These are phyloP conservation scores for Digitonthophagus gazella DNA, from an alignment of 2,888 invertebrate genomes.

Conservation along the genomic window DNA sequence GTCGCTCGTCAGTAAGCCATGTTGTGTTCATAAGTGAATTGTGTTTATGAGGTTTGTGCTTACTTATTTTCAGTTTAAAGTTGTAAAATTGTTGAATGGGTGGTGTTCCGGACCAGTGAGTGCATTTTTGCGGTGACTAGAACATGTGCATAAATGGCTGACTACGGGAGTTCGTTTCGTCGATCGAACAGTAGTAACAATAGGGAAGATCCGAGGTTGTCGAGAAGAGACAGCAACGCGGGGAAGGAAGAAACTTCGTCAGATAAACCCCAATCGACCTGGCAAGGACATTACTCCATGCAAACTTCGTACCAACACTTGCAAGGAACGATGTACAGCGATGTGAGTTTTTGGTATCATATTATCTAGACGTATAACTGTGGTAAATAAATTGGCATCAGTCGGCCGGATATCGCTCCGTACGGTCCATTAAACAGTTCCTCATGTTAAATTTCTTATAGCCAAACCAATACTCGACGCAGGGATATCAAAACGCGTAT, in stretches of 20 bases:
- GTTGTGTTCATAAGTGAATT: no score
- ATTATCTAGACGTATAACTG: background rate
- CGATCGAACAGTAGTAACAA: constrained; percentile 23
- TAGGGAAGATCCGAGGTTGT: constrained; percentile 34
- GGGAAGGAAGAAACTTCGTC: constrained; percentile 16
- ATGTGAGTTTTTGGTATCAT: constrained; percentile 28
- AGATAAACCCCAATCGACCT: constrained; percentile 26
- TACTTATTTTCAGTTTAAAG: no score
- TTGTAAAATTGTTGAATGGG: no score
- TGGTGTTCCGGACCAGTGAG: background rate
- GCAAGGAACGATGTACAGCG: constrained; percentile 32
- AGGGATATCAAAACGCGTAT: constrained; percentile 31
- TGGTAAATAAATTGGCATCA: background rate
- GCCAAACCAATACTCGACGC: constrained; percentile 32
- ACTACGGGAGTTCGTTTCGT: constrained; percentile 27
- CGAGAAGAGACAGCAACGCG: constrained; percentile 30
- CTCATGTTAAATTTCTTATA: constrained; percentile 21
- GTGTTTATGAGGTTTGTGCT: no score
- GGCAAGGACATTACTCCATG: constrained; percentile 29
- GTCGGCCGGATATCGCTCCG: background rate
- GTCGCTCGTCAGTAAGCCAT: no score
- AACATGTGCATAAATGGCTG: constrained; percentile 25
- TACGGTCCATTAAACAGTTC: background rate
- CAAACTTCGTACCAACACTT: constrained; percentile 35
- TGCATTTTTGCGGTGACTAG: background rate